phyloP scores from a whole-genome alignment of 2,888 invertebrate genomes.

The Ctenicera cuprea region DNA sequence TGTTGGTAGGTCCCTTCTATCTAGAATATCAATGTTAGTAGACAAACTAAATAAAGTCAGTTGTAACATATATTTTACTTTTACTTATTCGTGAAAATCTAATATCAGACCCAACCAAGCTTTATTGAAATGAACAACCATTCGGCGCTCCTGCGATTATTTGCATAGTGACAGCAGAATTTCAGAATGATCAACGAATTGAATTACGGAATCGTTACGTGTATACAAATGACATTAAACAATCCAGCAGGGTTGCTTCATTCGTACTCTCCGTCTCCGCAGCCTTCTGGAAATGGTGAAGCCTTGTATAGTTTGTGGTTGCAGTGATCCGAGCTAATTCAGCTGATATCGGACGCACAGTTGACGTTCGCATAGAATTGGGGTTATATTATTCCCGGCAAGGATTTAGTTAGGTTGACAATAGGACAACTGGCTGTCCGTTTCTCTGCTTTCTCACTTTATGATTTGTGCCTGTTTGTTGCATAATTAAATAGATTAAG shows the following conservation, averaged over 20 bases:
- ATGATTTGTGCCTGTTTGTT: slow-evolving; percentile 12
- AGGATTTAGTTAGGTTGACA: slow-evolving; percentile 34
- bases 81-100: too few species aligned
- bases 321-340: slow-evolving; percentile 29
- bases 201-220: too few species aligned
- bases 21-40: too few species aligned
- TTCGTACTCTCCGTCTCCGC: background rate
- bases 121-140: too few species aligned
- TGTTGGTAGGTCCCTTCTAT: too few species aligned
- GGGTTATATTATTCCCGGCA: slow-evolving; percentile 29
- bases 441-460: background rate
- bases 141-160: too few species aligned
- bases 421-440: slow-evolving; percentile 16
- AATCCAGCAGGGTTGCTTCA: background rate
- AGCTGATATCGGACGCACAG: slow-evolving; percentile 28
- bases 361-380: slow-evolving; percentile 20
- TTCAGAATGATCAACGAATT: too few species aligned
- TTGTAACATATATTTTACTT: too few species aligned
- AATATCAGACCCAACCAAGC: too few species aligned
- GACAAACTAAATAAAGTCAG: too few species aligned
- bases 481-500: slow-evolving; percentile 9
- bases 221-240: too few species aligned
- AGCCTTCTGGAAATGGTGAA: background rate
- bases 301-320: slow-evolving; percentile 16
- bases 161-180: too few species aligned